Evolutionary conservation across 92 coral and sea anemone species (phyloP), one percentile per base, ranked within the genome.

Genomic region (Palythoa grandis): DNA sequence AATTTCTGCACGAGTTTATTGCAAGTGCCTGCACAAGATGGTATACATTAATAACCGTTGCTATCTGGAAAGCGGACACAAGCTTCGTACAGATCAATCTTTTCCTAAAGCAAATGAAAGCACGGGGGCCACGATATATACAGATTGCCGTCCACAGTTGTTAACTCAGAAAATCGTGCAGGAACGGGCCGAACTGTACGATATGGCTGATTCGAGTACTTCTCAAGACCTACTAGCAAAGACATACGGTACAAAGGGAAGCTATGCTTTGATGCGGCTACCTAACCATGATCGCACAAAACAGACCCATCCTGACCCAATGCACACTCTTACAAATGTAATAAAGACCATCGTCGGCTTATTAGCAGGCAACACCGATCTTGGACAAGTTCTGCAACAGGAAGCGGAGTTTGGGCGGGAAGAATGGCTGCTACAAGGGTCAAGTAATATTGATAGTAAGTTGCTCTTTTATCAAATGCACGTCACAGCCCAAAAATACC

Each of bases 281-380:
- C 88, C 71, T 38, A 25, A 35, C 14, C 82, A 74, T 57, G 72
- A 85, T 53, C 74, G 82, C 37, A 74, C 80, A 72, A 84, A 39
- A 50, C 80, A 23, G 14, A 54, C 29, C 1, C 87, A 84, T 61
- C 88, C 88, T 11, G 88, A 85, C 29, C 50, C 88, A 17, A 85
- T 85, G 88, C 88, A 85, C 82, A 85, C 88, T n/a, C 52, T 85
- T 5, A 85, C 88, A 20, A 85, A 73, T 39, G 74, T 74, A 7
- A 11, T 85, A 70, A 85, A 78, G 61, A 73, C 88, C 12, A 50
- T 73, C 16, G 88, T 73, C 24, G 82, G 73, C 24, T 72, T 74
- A 39, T 72, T 85, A 2, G 65, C 82, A n/a, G 88, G 82, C 17
- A 73, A 57, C 68, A 13, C n/a, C 19, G 77, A 85, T 74, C 48